phyloP scores from a whole-genome alignment of 2,888 invertebrate species.

The Andricus curvator region DNA sequence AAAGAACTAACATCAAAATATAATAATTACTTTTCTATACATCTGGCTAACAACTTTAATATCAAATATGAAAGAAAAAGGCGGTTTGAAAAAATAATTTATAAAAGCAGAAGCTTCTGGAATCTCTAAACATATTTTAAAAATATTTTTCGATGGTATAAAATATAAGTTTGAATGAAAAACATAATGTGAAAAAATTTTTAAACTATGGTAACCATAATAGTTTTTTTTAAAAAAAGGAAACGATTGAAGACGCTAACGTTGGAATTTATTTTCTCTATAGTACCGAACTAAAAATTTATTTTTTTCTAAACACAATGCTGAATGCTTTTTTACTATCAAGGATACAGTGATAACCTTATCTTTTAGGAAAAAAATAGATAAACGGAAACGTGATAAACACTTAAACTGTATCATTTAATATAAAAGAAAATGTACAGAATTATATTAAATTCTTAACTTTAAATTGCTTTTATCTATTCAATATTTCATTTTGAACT shows the following conservation, averaged over 20 bases:
- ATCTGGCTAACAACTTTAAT: too few relatives aligned
- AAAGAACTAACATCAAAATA: too few relatives aligned
- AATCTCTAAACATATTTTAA: neutral
- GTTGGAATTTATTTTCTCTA: too few relatives aligned
- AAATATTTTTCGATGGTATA: neutral
- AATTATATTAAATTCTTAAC: slow-evolving; percentile 4
- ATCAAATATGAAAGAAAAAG: too few relatives aligned
- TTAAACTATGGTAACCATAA: too few relatives aligned
- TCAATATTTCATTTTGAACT: slow-evolving; percentile 23
- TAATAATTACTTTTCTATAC: too few relatives aligned
- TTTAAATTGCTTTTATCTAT: slow-evolving; percentile 24
- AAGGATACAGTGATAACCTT: neutral
- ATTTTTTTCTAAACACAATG: neutral
- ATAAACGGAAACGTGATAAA: neutral
- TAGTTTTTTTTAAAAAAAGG: too few relatives aligned
- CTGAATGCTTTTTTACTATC: neutral
- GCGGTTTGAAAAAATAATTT: too few relatives aligned
- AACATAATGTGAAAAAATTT: too few relatives aligned
- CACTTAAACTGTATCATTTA: neutral
- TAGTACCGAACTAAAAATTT: neutral
- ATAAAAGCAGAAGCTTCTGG: too few relatives aligned
- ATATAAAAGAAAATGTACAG: neutral
- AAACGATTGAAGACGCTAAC: too few relatives aligned
- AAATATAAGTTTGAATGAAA: too few relatives aligned
- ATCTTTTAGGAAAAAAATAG: neutral